These are phyloP conservation scores for Lordiphosa stackelbergi DNA, from an alignment of 1,140 invertebrate species.

Conservation along the genomic window DNA sequence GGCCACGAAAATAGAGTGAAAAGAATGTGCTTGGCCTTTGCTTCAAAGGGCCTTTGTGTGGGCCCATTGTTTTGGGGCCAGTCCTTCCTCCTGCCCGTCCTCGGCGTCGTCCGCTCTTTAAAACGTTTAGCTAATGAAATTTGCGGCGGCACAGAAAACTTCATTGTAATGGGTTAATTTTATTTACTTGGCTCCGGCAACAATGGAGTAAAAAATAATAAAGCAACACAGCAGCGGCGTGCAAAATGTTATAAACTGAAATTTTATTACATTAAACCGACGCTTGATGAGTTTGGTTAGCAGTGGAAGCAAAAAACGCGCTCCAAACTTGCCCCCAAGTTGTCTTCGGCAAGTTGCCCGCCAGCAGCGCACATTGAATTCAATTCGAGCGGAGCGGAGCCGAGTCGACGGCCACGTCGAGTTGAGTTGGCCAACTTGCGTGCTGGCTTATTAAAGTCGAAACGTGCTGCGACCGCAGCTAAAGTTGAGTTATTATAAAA, in stretches of 20 bases:
- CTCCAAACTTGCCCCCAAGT: slow-evolving; percentile 41
- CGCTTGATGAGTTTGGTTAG: slow-evolving; percentile 26
- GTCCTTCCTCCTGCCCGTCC: neutral
- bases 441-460: slow-evolving; percentile 73
- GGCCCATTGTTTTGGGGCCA: neutral
- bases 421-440: slow-evolving; percentile 66
- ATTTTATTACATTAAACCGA: slow-evolving; percentile 66
- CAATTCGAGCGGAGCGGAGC: slow-evolving; percentile 37
- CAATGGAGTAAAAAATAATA: slow-evolving; percentile 34
- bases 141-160: slow-evolving; percentile 9
- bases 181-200: slow-evolving; percentile 16
- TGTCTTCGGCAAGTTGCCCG: slow-evolving; percentile 7
- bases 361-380: slow-evolving; percentile 49
- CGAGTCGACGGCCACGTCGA: slow-evolving; percentile 31
- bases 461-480: slow-evolving; percentile 56
- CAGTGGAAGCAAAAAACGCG: slow-evolving; percentile 19
- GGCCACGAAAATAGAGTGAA: slow-evolving; percentile 64
- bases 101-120: slow-evolving; percentile 4
- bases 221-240: slow-evolving; percentile 19
- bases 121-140: slow-evolving; percentile 21
- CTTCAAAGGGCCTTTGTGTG: slow-evolving; percentile 62
- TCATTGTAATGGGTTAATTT: slow-evolving; percentile 20
- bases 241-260: slow-evolving; percentile 49
- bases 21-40: slow-evolving; percentile 70
- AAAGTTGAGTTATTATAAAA: slow-evolving; percentile 71